A percentile compares a stretch with the other conserved stretches of the same genome.
Evolutionary conservation across 1,140 invertebrate species (phyloP).

Genomic region (Drosophila obscura): DNA sequence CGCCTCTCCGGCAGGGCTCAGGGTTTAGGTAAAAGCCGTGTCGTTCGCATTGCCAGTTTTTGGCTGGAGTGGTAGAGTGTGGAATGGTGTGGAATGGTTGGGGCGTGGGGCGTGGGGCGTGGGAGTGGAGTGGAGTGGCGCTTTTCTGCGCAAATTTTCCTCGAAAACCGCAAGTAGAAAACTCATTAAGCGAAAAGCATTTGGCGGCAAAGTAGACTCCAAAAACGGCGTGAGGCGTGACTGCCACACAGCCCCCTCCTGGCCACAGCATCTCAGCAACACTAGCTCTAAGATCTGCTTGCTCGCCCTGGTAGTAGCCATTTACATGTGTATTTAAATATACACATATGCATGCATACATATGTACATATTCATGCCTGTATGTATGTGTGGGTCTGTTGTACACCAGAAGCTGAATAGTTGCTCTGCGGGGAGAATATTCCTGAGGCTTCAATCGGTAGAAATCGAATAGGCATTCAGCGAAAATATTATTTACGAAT

Average conservation of each 20-base stretch:
- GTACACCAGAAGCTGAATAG: no score
- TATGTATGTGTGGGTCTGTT: no score
- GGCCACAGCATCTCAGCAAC: not conserved
- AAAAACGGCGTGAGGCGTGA: slow-evolving; percentile 20
- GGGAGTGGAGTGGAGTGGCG: slow-evolving; percentile 48
- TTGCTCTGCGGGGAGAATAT: no score
- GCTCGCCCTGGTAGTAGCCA: no score
- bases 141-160: slow-evolving; percentile 74
- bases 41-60: slow-evolving; percentile 2
- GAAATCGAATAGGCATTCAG: no score
- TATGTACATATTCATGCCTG: no score
- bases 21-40: slow-evolving; percentile 38
- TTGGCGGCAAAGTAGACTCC: slow-evolving; percentile 42
- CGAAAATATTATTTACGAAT: no score
- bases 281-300: no score
- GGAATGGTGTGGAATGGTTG: slow-evolving; percentile 3
- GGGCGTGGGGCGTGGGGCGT: slow-evolving; percentile 21
- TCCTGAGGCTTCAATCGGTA: no score
- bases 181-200: slow-evolving; percentile 76
- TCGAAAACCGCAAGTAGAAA: slow-evolving; percentile 73
- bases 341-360: no score
- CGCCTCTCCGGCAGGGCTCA: slow-evolving; percentile 2
- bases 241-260: not conserved
- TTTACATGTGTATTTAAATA: no score
- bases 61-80: not conserved